Base-by-base conservation (phyloP, 2,113 vertebrate species). In the Monarcha castaneiventris region DNA sequence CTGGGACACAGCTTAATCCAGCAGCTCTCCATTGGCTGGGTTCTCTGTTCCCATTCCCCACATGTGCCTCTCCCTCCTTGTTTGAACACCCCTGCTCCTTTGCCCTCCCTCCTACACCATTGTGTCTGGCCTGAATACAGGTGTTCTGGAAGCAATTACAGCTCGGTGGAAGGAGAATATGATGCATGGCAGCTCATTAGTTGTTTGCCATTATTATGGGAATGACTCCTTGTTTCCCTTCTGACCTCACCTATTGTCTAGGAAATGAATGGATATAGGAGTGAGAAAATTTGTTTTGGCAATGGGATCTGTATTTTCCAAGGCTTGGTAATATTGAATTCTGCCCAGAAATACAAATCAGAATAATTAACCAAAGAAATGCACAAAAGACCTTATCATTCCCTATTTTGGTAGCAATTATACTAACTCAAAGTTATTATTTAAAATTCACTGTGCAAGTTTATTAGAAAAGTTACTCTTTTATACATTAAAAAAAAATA, bases 201-300 rank as follows among this genome's bases (percentile, higher is more conserved):
- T 88, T 71, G 59, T 74, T 96, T 93, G 72, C 62, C 66, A 1
- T 0, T 64, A 82, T 84, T 89, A 93, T 68, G 55, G 73, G 89
- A 94, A 95, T 93, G 95, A 95, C 90, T 95, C 66, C 86, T 93
- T 73, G 46, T 75, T 97, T 96, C 94, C 94, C 58, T 93, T 93
- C 77, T 96, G 90, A 93, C 86, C 94, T 88, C 88, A 95, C 80
- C 90, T 96, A 96, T 96, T 97, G 92, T 94, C 46, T 92, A 79
- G 80, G 76, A 92, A 84, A 94, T 92, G 61, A 96, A 95, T 95
- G 81, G 93, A 87, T 89, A 77, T 48, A 89, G 71, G 74, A 96
- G 74, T 72, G 89, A 89, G 86, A 93, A 92, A 93, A 92, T 92
- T 84, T 96, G 59, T 96, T 95, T 92, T 96, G 96, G 95, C 92